Base-by-base conservation (phyloP, 2,113 vertebrate genomes). In the Brachypodius melanocephalos region DNA sequence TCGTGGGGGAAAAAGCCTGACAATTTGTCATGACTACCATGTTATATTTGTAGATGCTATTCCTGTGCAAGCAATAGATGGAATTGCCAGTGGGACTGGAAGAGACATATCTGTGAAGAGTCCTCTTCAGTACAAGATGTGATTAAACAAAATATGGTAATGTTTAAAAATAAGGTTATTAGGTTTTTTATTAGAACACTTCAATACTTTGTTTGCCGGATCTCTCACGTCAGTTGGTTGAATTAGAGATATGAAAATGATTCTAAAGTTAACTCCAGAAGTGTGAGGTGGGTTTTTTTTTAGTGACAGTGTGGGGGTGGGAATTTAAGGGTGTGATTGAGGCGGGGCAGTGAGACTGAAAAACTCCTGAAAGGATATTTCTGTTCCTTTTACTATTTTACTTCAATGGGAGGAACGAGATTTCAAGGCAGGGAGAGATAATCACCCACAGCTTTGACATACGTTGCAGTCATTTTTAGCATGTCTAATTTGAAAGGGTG, bases 51-150 rank as follows among this genome's bases (percentile, higher is more conserved):
- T 96, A 99, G 99, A 96, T 99, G 99, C 76, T 98, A 98, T 67
- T 98, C 98, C 18, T 99, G 99, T 92, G 98, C 99, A 90, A 99
- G 98, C 96, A 99, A 98, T 95, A 93, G 96, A 71, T 99, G 99
- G 99, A 97, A 98, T 68, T 99, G 99, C 90, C 99, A 99, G 96
- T 99, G 99, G 99, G 98, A 98, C 93, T 97, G 98, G 87, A 90
- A 79, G 42, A 97, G 97, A 55, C 98, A 98, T 59, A 97, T 96
- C 88, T 99, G 99, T 90, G 98, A 98, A 51, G 98, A 99, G 78
- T 97, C 62, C 49, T 19, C 90, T 40, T 90, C 87, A 0, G 34
- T 63, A 32, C 96, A 94, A 2, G 93, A 98, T 89, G 97, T 99
- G 14, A 94, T 99, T 81, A 98, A 98, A 38, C 98, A 98, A 48